Evolutionary conservation across 2,888 invertebrate species (phyloP), one percentile per base, ranked within the genome.

Genomic region (Icerya purchasi): DNA sequence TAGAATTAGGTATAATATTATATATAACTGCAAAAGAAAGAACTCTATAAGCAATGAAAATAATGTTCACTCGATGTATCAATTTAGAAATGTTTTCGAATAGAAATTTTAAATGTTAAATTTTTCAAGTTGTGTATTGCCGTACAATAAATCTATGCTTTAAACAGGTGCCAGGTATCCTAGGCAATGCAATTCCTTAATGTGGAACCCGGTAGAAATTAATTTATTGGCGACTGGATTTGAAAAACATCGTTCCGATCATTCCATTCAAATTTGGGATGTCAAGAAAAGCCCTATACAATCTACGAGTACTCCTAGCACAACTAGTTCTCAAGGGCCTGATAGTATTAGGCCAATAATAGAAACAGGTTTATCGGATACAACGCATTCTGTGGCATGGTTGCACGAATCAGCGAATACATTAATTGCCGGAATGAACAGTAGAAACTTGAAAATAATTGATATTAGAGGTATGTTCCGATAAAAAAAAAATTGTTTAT

Each of bases 231-330:
- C 87, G 0, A 85, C 84, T 59, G 93, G 89, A 0, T 77, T 93
- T 67, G 94, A 94, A 67, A 89, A 88, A 69, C 84, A 89, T 69
- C 79, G 91, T 63, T 84, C 86, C 50, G 94, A 94, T 71, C 83
- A 84, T 70, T 89, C 88, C 61, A 81, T 94, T 51, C 76, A 89
- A 5, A 77, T 94, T 54, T 96, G 93, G 92, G 93, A 96, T 71
- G 82, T 88, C 19, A 70, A 73, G 53, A 77, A 76, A 65, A 73
- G 74, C 66, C 71, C 76, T 0, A n/a, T 24, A 24, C 69, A 68
- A 57, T 65, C 66, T 22, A 52, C 56, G 25, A 52, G 53, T 5
- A 55, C 50, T 21, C 52, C 55, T 24, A 55, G 55, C 1, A 22
- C 54, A 10, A 56, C 23, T 14, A 24, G 50, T 18, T 53, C 55